Conservation (phyloP, 2,888 invertebrate species). For the Ichneumon xanthorius region DNA sequence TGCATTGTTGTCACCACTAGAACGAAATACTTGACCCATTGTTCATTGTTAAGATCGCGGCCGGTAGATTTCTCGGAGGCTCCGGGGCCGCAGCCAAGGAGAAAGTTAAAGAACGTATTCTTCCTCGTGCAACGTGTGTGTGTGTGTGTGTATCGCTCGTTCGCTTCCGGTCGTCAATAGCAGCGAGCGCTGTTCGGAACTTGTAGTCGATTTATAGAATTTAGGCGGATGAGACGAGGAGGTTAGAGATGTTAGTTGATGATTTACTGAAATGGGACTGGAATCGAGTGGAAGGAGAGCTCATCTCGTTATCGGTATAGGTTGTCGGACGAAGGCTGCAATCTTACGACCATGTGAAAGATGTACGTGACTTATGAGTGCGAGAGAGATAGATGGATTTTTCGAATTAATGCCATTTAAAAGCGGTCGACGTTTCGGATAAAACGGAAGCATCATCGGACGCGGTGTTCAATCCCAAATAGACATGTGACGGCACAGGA, state of each 20-base stretch:
- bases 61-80: conserved; percentile 45
- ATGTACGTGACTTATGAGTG: too few species aligned
- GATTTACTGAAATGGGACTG: conserved; percentile 59
- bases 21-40: conserved; percentile 75
- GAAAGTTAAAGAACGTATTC: not conserved
- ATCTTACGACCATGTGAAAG: too few species aligned
- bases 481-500: too few species aligned
- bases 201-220: conserved; percentile 52
- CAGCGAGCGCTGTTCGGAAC: not conserved
- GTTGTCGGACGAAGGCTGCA: too few species aligned
- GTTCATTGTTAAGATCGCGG: conserved; percentile 71
- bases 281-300: conserved; percentile 29
- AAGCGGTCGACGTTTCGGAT: too few species aligned
- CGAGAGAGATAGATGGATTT: too few species aligned
- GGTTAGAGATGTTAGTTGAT: conserved; percentile 33
- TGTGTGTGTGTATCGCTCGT: not conserved
- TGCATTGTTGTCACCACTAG: conserved; percentile 71
- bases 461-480: too few species aligned
- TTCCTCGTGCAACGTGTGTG: not conserved
- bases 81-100: conserved; percentile 11
- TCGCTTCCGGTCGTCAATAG: not conserved
- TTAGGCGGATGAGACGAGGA: conserved; percentile 26
- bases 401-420: too few species aligned
- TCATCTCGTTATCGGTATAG: too few species aligned
- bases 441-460: too few species aligned